Evolutionary conservation across 2,888 invertebrate genomes (phyloP), one percentile per base, ranked within the genome.

Genomic region (Temnothorax rugatulus): DNA sequence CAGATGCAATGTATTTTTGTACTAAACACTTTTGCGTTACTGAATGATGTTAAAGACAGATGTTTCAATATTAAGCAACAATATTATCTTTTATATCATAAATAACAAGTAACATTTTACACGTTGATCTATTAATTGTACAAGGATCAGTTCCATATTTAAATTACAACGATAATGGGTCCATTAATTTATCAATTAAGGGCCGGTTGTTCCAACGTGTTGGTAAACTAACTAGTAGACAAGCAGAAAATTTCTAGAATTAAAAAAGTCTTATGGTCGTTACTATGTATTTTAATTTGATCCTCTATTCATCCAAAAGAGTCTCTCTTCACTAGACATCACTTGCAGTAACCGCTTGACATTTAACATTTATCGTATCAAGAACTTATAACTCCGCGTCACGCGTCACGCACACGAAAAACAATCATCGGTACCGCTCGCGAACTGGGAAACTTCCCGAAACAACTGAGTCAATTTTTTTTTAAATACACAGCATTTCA

Each of bases 281-380:
- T 73, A 41, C 7, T 7, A 34, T 34, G 34, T 34, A 34, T 34
- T 34, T 34, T 7, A 34, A 34, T 34, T 34, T 34, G 34, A 34
- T 34, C 7, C 4, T 34, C 7, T 34, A 0, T 34, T n/a, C 7
- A 47, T n/a, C 11, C 34, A 47, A 15, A 41, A 54, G 15, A 13
- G 15, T 7, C 34, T 44, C 41, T 54, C 41, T 34, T 54, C 18
- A 54, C 25, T 54, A 25, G 41, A 66, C 41, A 41, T 69, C 21
- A 69, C 8, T 11, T 7, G 77, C 57, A 73, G 52, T 64, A 68
- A 50, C 59, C 41, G 63, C 54, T 50, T 71, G 68, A 84, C 74
- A 59, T 44, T 52, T 73, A 68, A 64, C 54, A 68, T 69, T 83
- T 52, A 34, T 25, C 59, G 38, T 59, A 25, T 76, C 76, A 25